Percentiles rank a stretch among this genome's conserved stretches.
These are phyloP conservation scores for Phalacrocorax aristotelis DNA, from an alignment of 2,113 vertebrate genomes.

Conservation along the genomic window DNA sequence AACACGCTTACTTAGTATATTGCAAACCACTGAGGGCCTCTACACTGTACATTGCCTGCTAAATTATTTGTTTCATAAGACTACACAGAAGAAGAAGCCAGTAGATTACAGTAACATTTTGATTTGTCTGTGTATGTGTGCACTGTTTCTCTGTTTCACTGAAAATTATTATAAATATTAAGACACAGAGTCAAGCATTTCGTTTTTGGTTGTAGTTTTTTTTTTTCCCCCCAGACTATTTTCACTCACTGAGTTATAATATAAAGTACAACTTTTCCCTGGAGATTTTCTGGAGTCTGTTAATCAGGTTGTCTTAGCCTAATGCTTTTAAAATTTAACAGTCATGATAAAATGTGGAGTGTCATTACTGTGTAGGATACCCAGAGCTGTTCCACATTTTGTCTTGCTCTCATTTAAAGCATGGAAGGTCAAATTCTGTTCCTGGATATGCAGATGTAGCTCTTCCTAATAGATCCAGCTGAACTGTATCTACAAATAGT, in stretches of 20 bases:
- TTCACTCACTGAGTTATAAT: background rate
- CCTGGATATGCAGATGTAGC: background rate
- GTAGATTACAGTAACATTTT: background rate
- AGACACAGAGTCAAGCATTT: background rate
- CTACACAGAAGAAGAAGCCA: background rate
- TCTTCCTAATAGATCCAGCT: background rate
- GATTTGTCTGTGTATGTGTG: background rate
- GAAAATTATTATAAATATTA: background rate
- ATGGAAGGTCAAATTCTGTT: background rate
- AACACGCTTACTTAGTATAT: constrained; percentile 31
- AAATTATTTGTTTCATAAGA: constrained; percentile 48
- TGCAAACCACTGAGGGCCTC: constrained; percentile 17
- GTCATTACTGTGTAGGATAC: background rate
- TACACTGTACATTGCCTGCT: constrained; percentile 10
- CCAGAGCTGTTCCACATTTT: background rate
- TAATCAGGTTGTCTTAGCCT: background rate
- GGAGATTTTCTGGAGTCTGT: background rate
- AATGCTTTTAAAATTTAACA: background rate
- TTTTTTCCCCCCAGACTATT: background rate
- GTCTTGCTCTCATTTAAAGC: background rate
- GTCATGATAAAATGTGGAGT: background rate
- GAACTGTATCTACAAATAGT: background rate
- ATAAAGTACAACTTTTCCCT: background rate
- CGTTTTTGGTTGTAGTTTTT: no score
- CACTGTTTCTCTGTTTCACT: background rate